phyloP scores from a whole-genome alignment of 1,140 invertebrate genomes.

The Rhyzopertha dominica region DNA sequence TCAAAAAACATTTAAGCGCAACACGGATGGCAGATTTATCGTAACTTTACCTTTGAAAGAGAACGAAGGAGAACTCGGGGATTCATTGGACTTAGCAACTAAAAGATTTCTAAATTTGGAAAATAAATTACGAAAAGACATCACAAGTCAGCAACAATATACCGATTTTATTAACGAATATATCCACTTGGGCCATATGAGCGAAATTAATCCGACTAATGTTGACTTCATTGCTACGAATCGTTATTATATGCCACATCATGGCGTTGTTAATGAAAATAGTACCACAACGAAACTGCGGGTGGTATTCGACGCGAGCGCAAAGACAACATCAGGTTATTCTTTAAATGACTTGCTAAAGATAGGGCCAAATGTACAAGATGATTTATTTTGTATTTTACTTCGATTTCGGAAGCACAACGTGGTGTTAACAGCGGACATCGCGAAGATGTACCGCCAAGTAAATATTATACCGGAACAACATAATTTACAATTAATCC shows the following conservation, averaged over 20 bases:
- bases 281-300: slow-evolving; percentile 36
- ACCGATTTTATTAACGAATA: slow-evolving; percentile 9
- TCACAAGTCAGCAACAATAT: slow-evolving; percentile 4
- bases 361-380: slow-evolving; percentile 23
- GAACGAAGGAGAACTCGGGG: slow-evolving; percentile 11
- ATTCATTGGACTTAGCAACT: slow-evolving; percentile 1
- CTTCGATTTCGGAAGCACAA: slow-evolving; percentile 14
- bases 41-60: slow-evolving; percentile 19
- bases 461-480: slow-evolving; percentile 32
- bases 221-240: background rate
- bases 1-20: slow-evolving; percentile 1
- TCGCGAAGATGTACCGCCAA: slow-evolving; percentile 46
- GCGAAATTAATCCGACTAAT: background rate
- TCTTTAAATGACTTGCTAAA: slow-evolving; percentile 28
- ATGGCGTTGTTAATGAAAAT: slow-evolving; percentile 27
- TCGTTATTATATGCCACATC: slow-evolving; percentile 28
- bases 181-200: slow-evolving; percentile 37
- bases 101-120: slow-evolving; percentile 7
- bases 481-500: slow-evolving; percentile 33
- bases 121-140: slow-evolving; percentile 5
- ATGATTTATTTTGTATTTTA: slow-evolving; percentile 24
- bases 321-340: slow-evolving; percentile 13
- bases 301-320: slow-evolving; percentile 23
- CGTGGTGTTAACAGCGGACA: slow-evolving; percentile 29
- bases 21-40: slow-evolving; percentile 19